A percentile compares a stretch with the other conserved stretches of the same genome.
Conservation (phyloP, 2,888 invertebrate species). For the Hydraecia micacea region DNA sequence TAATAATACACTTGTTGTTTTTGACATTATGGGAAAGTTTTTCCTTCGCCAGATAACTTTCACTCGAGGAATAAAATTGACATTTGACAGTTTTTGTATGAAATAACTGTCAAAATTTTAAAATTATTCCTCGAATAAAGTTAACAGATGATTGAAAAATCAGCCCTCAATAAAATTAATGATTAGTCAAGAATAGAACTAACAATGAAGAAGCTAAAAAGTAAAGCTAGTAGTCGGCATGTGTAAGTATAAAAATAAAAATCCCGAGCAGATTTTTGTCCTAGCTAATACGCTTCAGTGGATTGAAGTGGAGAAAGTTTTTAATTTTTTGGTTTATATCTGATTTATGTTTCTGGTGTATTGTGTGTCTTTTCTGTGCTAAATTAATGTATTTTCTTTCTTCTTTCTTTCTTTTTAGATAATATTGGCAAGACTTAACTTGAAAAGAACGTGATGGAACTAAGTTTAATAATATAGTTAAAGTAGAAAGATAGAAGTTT, state of each 20-base stretch:
- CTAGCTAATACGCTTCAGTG: background rate
- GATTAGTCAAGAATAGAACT: background rate
- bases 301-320: no score
- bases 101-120: no score
- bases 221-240: background rate
- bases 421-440: slow-evolving; percentile 44
- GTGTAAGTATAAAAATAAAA: slow-evolving; percentile 12
- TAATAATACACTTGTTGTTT: background rate
- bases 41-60: no score
- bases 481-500: slow-evolving; percentile 51
- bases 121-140: no score
- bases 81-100: no score
- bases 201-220: slow-evolving; percentile 10
- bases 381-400: no score
- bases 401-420: background rate
- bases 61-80: no score
- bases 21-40: no score
- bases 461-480: slow-evolving; percentile 55
- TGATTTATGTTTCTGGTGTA: no score
- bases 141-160: no score
- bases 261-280: slow-evolving; percentile 21
- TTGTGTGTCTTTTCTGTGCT: no score
- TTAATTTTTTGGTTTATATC: no score
- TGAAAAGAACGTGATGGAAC: slow-evolving; percentile 55
- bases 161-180: background rate